Percentiles rank a stretch among this genome's conserved stretches.
phyloP scores from a whole-genome alignment of 2,888 invertebrate species.

The Tenthredo livida region DNA sequence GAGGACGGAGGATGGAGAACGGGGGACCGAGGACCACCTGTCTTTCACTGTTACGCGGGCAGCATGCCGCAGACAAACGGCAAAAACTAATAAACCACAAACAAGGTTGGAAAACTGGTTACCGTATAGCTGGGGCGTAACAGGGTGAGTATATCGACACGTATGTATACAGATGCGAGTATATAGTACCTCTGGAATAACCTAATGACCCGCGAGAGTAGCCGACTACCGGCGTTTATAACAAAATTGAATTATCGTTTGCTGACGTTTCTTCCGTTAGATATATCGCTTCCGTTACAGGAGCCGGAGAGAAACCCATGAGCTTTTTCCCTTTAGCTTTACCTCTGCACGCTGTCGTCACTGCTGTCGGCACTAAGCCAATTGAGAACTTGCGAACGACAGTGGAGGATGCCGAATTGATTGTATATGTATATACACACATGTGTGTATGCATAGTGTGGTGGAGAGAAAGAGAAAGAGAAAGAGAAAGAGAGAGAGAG shows the following conservation, averaged over 20 bases:
- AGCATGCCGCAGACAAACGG: constrained; percentile 55
- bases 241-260: constrained; percentile 9
- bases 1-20: constrained; percentile 74
- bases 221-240: not conserved
- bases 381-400: constrained; percentile 33
- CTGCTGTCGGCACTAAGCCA: constrained; percentile 8
- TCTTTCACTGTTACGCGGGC: constrained; percentile 55
- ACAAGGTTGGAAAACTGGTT: constrained; percentile 46
- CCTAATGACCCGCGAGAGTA: constrained; percentile 4
- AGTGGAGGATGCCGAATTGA: constrained; percentile 16
- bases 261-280: not conserved
- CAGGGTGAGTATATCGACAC: constrained; percentile 2
- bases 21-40: constrained; percentile 59
- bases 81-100: constrained; percentile 60
- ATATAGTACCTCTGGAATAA: not conserved
- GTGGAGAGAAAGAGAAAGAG: constrained; percentile 41
- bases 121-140: constrained; percentile 3
- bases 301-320: not conserved
- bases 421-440: not conserved
- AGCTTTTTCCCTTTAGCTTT: not conserved
- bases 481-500: too few relatives aligned
- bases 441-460: not conserved
- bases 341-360: constrained; percentile 9
- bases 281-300: not conserved
- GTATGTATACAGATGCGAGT: not conserved